Evolutionary conservation across 2,888 invertebrate genomes (phyloP).

Genomic region (Acrocera orbiculus): DNA sequence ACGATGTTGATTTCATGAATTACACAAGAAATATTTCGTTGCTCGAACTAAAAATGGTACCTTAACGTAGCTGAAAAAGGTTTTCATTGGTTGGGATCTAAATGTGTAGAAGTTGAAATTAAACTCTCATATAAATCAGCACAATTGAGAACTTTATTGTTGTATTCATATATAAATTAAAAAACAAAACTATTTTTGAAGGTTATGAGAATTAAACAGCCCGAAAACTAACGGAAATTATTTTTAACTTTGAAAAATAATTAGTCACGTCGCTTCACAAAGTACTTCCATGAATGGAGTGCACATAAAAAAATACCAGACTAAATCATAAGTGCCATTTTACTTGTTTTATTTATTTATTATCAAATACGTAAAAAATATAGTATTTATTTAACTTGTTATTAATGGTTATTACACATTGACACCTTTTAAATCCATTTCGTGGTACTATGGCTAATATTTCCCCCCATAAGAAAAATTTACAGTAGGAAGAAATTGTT

Average conservation of each 20-base stretch:
- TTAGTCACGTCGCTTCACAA: slow-evolving; percentile 85
- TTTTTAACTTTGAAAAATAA: slow-evolving; percentile 91
- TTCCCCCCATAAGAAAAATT: no score
- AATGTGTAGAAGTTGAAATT: slow-evolving; percentile 96
- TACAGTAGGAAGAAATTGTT: no score
- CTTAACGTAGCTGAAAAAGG: slow-evolving; percentile 99
- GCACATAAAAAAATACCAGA: slow-evolving; percentile 45
- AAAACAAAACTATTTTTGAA: no score
- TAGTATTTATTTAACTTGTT: no score
- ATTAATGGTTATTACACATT: no score
- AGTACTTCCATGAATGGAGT: slow-evolving; percentile 99
- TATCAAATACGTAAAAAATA: no score
- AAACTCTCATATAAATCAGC: slow-evolving; percentile 97
- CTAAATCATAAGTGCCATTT: slow-evolving; percentile 8
- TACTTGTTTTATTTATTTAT: no score
- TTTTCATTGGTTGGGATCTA: slow-evolving; percentile 88
- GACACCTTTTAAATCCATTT: no score
- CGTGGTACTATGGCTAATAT: no score
- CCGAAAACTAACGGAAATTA: slow-evolving; percentile 75
- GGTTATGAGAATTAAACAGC: slow-evolving; percentile 88
- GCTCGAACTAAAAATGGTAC: slow-evolving; percentile 98
- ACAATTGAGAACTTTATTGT: no score
- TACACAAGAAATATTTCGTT: slow-evolving; percentile 87
- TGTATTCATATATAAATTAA: no score
- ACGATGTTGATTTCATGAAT: slow-evolving; percentile 78